Evolutionary conservation across 2,113 vertebrate species (phyloP).

Genomic region (Mungos mungo): DNA sequence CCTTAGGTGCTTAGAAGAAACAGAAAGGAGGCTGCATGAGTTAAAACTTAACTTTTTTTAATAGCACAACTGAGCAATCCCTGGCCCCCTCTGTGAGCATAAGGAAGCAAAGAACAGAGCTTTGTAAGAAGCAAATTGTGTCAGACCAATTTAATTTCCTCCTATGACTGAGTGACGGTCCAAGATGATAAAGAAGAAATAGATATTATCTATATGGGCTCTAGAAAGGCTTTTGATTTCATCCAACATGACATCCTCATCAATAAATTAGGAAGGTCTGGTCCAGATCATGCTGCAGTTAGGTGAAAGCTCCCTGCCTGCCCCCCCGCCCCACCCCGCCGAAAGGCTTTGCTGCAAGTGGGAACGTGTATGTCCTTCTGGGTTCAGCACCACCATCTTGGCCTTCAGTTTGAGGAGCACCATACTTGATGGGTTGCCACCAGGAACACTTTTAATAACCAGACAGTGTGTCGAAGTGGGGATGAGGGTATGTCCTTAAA

Average conservation of each 20-base stretch:
- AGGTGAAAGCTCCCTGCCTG: background rate
- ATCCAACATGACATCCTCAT: background rate
- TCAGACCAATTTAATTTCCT: conserved; percentile 21
- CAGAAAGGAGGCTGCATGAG: background rate
- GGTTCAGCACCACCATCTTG: background rate
- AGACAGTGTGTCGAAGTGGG: background rate
- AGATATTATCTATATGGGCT: background rate
- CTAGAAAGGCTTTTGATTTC: conserved; percentile 33
- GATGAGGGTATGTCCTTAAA: background rate
- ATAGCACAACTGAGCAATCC: background rate
- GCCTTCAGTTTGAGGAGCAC: background rate
- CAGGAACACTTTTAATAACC: background rate
- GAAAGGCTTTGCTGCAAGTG: background rate
- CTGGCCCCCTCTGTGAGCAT: background rate
- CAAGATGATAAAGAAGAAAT: background rate
- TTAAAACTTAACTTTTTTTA: background rate
- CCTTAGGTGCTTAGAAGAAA: background rate
- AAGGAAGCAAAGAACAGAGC: background rate
- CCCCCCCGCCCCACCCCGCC: background rate
- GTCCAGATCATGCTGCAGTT: background rate
- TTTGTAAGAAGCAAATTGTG: conserved; percentile 2
- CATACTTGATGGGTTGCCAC: background rate
- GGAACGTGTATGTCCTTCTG: background rate
- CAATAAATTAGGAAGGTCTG: background rate
- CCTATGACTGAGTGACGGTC: background rate